Evolutionary conservation across 2,113 vertebrate genomes (phyloP).

Genomic region (Epinephelus cyanopodus): DNA sequence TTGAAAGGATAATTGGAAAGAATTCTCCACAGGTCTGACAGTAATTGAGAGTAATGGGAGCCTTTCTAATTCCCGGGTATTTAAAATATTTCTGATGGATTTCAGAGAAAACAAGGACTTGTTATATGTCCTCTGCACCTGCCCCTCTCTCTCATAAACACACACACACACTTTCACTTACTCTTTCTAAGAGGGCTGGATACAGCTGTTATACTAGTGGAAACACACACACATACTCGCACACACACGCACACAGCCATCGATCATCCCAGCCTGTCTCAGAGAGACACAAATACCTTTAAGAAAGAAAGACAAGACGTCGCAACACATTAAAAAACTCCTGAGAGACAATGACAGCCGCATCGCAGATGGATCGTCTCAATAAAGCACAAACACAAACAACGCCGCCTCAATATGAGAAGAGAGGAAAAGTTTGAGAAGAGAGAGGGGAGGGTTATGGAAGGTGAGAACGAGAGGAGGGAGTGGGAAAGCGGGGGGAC

Average conservation of each 20-base stretch:
- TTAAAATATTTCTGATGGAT: slow-evolving; percentile 74
- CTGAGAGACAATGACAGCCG: slow-evolving; percentile 54
- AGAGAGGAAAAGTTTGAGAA: slow-evolving; percentile 15
- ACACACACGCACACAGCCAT: slow-evolving; percentile 26
- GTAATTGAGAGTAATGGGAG: slow-evolving; percentile 79
- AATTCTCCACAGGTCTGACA: slow-evolving; percentile 62
- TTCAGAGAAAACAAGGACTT: slow-evolving; percentile 65
- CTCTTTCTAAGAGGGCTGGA: slow-evolving; percentile 43
- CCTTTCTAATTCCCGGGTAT: slow-evolving; percentile 67
- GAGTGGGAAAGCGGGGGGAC: not conserved
- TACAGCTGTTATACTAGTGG: slow-evolving; percentile 68
- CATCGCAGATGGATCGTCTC: slow-evolving; percentile 54
- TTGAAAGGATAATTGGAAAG: slow-evolving; percentile 58
- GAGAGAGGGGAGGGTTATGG: not conserved
- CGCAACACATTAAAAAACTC: slow-evolving; percentile 38
- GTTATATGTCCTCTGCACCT: slow-evolving; percentile 71
- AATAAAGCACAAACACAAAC: slow-evolving; percentile 51
- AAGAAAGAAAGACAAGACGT: slow-evolving; percentile 33
- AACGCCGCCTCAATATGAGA: not conserved
- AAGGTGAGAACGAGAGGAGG: slow-evolving; percentile 2
- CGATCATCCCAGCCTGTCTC: slow-evolving; percentile 34
- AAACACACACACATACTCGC: slow-evolving; percentile 5
- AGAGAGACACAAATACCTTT: slow-evolving; percentile 44
- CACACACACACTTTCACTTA: slow-evolving; percentile 46
- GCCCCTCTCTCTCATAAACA: slow-evolving; percentile 54